Conservation (phyloP, 2,888 invertebrate genomes). For the Drosophila bunnanda region DNA sequence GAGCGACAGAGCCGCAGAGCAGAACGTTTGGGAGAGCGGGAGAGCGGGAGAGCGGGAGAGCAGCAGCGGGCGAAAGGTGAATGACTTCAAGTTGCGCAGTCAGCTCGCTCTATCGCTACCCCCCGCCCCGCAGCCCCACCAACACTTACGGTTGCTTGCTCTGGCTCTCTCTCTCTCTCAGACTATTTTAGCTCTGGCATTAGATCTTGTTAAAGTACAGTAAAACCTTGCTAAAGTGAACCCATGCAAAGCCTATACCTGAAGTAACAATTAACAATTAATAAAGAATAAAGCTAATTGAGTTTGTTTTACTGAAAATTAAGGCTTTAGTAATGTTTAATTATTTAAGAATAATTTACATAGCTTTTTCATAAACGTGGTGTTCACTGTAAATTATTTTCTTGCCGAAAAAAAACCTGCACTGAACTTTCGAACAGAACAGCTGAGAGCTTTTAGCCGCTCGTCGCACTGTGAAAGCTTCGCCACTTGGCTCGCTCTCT, state of each 20-base stretch:
- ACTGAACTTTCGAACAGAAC: conserved; percentile 12
- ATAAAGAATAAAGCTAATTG: background rate
- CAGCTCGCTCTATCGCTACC: conserved; percentile 35
- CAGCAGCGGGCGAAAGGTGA: conserved; percentile 67
- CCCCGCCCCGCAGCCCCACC: conserved; percentile 27
- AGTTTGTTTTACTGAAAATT: background rate
- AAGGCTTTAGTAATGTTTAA: background rate
- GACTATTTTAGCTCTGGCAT: conserved; percentile 16
- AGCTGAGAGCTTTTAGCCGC: conserved; percentile 17
- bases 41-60: conserved; percentile 22
- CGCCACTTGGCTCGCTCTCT: conserved; percentile 1
- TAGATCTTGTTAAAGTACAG: conserved; percentile 7
- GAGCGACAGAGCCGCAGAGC: conserved; percentile 17
- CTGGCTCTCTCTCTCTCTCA: conserved; percentile 5
- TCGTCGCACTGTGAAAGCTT: conserved; percentile 4
- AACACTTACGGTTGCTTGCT: conserved; percentile 6
- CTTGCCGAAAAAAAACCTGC: background rate
- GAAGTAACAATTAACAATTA: background rate
- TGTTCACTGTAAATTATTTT: conserved; percentile 4
- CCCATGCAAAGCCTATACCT: background rate
- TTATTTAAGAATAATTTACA: background rate
- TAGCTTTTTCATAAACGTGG: background rate
- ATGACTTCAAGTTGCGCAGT: conserved; percentile 65
- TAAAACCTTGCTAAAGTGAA: background rate
- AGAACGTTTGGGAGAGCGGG: conserved; percentile 39